Conservation (phyloP, 2,113 vertebrate genomes). For the Campylorhamphus procurvoides region DNA sequence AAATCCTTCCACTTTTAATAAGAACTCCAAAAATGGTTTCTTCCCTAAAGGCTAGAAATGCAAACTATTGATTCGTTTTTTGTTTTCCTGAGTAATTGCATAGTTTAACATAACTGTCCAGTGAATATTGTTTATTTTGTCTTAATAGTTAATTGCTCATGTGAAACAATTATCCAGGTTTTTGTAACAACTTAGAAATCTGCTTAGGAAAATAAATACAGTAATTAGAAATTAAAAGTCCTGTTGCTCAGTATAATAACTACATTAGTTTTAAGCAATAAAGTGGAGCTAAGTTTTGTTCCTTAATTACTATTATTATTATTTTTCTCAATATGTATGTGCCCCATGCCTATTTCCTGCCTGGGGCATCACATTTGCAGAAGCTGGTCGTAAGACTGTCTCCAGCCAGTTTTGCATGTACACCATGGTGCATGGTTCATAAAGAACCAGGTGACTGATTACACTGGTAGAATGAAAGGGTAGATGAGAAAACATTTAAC, state of each 20-base stretch:
- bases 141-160: conserved; percentile 62
- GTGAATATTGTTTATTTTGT: conserved; percentile 47
- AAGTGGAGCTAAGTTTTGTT: conserved; percentile 33
- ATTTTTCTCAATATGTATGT: not conserved
- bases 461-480: not conserved
- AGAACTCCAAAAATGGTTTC: not conserved
- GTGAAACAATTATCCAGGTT: conserved; percentile 46
- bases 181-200: conserved; percentile 61
- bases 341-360: conserved; percentile 11
- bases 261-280: conserved; percentile 53
- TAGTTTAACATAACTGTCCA: conserved; percentile 58
- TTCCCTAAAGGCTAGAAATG: not conserved
- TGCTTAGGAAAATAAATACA: conserved; percentile 60
- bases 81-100: conserved; percentile 56
- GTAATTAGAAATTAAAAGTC: conserved; percentile 61
- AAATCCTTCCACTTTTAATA: not conserved
- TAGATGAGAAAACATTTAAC: conserved; percentile 66
- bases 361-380: conserved; percentile 37
- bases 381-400: not conserved
- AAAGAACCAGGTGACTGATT: conserved; percentile 49
- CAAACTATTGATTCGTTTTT: conserved; percentile 1
- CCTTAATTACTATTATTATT: conserved; percentile 59
- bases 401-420: not conserved
- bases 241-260: conserved; percentile 40
- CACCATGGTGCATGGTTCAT: not conserved